Evolutionary conservation across 2,797 vertebrate genomes (phyloP), one percentile per base, ranked within the genome.

Genomic region (Sebastes hubbsi): DNA sequence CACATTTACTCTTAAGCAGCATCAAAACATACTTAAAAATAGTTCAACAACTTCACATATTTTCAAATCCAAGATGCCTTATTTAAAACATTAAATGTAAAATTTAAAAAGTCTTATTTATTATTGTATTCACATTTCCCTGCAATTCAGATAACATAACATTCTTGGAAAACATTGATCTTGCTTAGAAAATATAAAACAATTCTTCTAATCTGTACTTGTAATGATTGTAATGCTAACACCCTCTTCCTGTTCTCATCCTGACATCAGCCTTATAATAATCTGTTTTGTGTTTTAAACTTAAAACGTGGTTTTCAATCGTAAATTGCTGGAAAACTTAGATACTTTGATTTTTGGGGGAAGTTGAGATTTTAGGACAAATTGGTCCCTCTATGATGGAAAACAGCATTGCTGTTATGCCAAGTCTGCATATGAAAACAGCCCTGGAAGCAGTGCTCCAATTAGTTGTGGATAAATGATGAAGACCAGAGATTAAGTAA

Each of bases 391-490:
- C 27, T n/a, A 16, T 58, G 16, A 4, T 67, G 8, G 38, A 6
- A 80, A 69, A 36, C n/a, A n/a, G 6, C 49, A 54, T 42, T 14
- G 25, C 32, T 77, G n/a, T n/a, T 3, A 61, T 46, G 30, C 20
- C 22, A n/a, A 49, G 8, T 34, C 27, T 69, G 18, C 56, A 34
- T 42, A 63, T 24, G 36, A 72, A 42, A 70, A 64, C 18, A 46
- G 30, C 62, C 56, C 27, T 38, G 14, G 30, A 32, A 72, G 65
- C 62, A 46, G 22, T 9, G 64, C 32, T 63, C 38, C 75, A 84
- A 84, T 84, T 84, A 86, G 65, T 67, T 81, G 46, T 66, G 63
- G 84, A 69, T 84, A 83, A 81, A 75, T 30, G 49, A 69, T 36
- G 49, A 80, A 67, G 72, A 79, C 65, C 60, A 80, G 63, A 67